phyloP scores from a whole-genome alignment of 1,140 invertebrate genomes.

The Hycleus phaleratus region DNA sequence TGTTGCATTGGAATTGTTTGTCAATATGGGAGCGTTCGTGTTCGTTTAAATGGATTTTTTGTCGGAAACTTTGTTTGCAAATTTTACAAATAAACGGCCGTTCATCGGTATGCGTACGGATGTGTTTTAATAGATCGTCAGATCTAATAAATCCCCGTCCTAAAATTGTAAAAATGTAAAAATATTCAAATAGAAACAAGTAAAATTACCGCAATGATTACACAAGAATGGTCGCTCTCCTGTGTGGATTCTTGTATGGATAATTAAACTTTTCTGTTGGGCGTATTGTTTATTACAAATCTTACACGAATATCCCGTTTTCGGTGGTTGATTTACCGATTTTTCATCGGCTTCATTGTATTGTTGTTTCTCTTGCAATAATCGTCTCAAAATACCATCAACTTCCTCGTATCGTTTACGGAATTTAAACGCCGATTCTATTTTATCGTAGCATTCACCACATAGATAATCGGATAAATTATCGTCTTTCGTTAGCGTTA shows the following conservation, averaged over 20 bases:
- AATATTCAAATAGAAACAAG: not conserved
- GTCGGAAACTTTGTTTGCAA: slow-evolving; percentile 14
- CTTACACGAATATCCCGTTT: not conserved
- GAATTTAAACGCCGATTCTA: slow-evolving; percentile 20
- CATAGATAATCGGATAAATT: slow-evolving; percentile 21
- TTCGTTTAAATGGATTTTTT: slow-evolving; percentile 30
- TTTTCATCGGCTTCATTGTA: not conserved
- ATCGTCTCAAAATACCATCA: not conserved
- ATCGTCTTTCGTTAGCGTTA: slow-evolving; percentile 16
- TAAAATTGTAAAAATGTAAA: too few species aligned
- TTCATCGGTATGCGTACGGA: slow-evolving; percentile 16
- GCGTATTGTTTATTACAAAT: slow-evolving; percentile 3
- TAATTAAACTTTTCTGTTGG: not conserved
- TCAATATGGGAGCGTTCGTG: slow-evolving; percentile 43
- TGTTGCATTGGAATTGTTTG: slow-evolving; percentile 51
- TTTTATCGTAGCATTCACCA: slow-evolving; percentile 16
- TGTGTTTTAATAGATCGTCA: slow-evolving; percentile 11
- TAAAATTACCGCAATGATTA: slow-evolving; percentile 19
- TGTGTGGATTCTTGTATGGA: slow-evolving; percentile 15
- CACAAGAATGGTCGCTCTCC: slow-evolving; percentile 24
- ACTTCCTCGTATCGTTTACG: slow-evolving; percentile 17
- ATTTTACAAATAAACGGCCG: slow-evolving; percentile 16
- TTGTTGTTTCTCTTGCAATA: not conserved
- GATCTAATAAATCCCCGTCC: slow-evolving; percentile 8
- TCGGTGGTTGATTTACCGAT: not conserved